Evolutionary conservation across 2,888 invertebrate species (phyloP).

Genomic region (Amaurobius ferox): DNA sequence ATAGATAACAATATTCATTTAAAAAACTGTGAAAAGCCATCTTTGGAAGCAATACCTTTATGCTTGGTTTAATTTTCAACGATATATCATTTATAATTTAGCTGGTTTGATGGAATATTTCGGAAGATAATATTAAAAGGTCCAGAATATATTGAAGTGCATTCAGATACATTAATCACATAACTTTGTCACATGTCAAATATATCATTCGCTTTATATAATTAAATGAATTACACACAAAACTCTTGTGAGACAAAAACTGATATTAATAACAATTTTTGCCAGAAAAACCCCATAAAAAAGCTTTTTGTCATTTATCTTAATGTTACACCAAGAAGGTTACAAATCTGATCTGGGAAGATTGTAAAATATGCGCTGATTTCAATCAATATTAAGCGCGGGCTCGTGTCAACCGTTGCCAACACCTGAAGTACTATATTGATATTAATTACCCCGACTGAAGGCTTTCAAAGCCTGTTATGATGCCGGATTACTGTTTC

Average conservation of each 20-base stretch:
- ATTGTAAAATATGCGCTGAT: constrained; percentile 14
- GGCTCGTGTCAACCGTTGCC: neutral
- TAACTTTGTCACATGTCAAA: constrained; percentile 1
- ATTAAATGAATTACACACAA: constrained; percentile 3
- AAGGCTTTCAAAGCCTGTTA: neutral
- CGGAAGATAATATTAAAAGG: neutral
- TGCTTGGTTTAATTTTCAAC: neutral
- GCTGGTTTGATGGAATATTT: neutral
- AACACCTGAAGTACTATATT: constrained; percentile 8
- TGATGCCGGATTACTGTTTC: constrained; percentile 11
- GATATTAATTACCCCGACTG: constrained; percentile 3
- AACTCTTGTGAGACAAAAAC: neutral
- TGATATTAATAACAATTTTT: constrained; percentile 14
- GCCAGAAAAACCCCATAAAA: neutral
- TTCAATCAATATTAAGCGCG: constrained; percentile 10
- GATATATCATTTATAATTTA: constrained; percentile 5
- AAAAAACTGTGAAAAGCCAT: neutral
- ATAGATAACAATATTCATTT: neutral
- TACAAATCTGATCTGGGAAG: constrained; percentile 5
- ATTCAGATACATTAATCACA: neutral
- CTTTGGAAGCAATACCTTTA: neutral
- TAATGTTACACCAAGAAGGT: constrained; percentile 5
- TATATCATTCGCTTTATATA: neutral
- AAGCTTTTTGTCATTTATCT: constrained; percentile 12
- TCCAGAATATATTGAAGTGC: neutral